A percentile compares a stretch with the other conserved stretches of the same genome.
These are phyloP conservation scores for Spodoptera exigua DNA, from an alignment of 2,888 invertebrate species.

Conservation along the genomic window DNA sequence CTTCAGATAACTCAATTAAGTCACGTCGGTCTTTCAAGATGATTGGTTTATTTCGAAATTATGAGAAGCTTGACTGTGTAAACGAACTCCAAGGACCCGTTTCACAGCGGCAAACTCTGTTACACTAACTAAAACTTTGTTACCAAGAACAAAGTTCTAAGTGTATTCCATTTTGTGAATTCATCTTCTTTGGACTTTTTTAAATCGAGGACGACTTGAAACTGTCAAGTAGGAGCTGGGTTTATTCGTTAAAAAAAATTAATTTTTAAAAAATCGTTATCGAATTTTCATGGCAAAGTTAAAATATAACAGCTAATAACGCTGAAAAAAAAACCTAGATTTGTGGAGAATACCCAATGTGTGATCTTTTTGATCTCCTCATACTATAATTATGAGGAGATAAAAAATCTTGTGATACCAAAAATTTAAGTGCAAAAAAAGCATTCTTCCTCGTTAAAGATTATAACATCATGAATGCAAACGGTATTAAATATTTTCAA, in stretches of 20 bases:
- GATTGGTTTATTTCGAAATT: constrained; percentile 49
- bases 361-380: no score
- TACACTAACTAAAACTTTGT: constrained; percentile 54
- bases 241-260: constrained; percentile 10
- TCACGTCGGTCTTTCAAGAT: constrained; percentile 25
- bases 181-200: constrained; percentile 46
- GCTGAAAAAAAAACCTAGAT: no score
- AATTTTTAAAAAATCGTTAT: constrained; percentile 1
- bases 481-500: no score
- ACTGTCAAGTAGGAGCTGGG: constrained; percentile 24
- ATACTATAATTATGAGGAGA: no score
- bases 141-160: constrained; percentile 42
- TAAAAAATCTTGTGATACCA: no score
- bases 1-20: constrained; percentile 29
- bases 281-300: no score
- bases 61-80: constrained; percentile 27
- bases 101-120: constrained; percentile 49
- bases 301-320: no score
- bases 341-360: no score
- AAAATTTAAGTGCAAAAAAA: no score
- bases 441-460: no score
- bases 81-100: constrained; percentile 39
- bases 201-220: constrained; percentile 41
- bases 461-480: no score
- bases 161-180: constrained; percentile 55